Percentiles rank a stretch among this genome's conserved stretches.
phyloP scores from a whole-genome alignment of 2,888 invertebrate species.

The Osmoderma eremita region DNA sequence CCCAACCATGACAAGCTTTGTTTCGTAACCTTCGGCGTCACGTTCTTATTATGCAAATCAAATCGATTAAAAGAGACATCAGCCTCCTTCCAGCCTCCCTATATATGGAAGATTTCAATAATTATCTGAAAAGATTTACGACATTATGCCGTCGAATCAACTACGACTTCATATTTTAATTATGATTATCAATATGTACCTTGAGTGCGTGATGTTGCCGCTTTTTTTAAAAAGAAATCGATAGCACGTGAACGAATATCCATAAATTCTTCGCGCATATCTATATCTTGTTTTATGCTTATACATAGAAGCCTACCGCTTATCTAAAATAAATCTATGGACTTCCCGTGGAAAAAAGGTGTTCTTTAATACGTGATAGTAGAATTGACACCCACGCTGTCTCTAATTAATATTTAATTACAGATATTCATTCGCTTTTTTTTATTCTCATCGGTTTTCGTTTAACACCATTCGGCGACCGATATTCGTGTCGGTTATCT shows the following conservation, averaged over 20 bases:
- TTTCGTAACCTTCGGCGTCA: constrained; percentile 14
- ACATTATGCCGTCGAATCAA: constrained; percentile 5
- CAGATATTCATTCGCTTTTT: constrained; percentile 12
- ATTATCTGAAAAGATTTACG: constrained; percentile 33
- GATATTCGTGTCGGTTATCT: constrained; percentile 33
- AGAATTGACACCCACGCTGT: constrained; percentile 21
- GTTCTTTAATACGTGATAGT: constrained; percentile 5
- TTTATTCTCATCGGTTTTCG: constrained; percentile 5
- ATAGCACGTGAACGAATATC: constrained; percentile 19
- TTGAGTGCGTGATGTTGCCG: constrained; percentile 8
- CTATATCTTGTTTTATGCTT: not conserved
- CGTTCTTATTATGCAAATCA: constrained; percentile 28
- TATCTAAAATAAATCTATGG: constrained; percentile 31
- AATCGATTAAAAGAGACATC: constrained; percentile 32
- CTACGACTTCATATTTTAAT: constrained; percentile 28
- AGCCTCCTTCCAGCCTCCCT: constrained; percentile 17
- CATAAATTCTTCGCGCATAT: not conserved
- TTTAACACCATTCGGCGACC: constrained; percentile 30
- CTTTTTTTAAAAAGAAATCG: constrained; percentile 13
- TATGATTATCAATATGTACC: constrained; percentile 11
- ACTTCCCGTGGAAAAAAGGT: constrained; percentile 24
- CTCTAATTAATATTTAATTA: constrained; percentile 37
- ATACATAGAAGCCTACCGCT: not conserved
- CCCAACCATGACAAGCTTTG: constrained; percentile 8
- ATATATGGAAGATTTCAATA: constrained; percentile 30